Percentiles rank a stretch among this genome's conserved stretches.
Conservation (phyloP, 2,797 vertebrate species). For the Lycodopsis pacificus region DNA sequence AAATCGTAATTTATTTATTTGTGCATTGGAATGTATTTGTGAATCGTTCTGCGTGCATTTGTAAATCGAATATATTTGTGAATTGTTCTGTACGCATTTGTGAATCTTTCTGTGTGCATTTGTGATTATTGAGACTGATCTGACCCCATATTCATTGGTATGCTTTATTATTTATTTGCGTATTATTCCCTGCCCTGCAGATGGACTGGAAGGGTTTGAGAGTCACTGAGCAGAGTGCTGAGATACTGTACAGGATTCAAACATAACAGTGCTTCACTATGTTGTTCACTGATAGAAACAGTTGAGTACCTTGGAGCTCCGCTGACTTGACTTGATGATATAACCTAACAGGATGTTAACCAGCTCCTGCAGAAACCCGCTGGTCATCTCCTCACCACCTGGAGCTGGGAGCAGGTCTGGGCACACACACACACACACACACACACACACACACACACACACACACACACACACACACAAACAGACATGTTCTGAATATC, state of each 20-base stretch:
- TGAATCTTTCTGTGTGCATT: too few species aligned
- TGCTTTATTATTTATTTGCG: neutral
- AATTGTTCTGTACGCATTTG: too few species aligned
- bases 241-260: neutral
- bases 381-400: constrained; percentile 71
- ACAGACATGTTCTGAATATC: neutral
- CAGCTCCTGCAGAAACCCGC: constrained; percentile 78
- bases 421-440: neutral
- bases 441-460: constrained; percentile 6
- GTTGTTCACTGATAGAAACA: neutral
- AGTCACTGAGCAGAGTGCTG: neutral
- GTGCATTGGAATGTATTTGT: too few species aligned
- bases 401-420: constrained; percentile 78
- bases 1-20: too few species aligned
- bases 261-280: neutral
- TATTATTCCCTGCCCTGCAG: neutral
- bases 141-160: too few species aligned
- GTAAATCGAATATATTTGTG: too few species aligned
- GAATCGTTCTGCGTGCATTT: too few species aligned
- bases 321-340: constrained; percentile 75
- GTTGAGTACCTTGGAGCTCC: constrained; percentile 73
- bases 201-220: neutral
- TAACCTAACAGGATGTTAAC: constrained; percentile 78
- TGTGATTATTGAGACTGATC: too few species aligned
- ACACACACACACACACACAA: too few species aligned